Evolutionary conservation across 2,797 vertebrate species (phyloP).

Genomic region (Poecilia velifera): DNA sequence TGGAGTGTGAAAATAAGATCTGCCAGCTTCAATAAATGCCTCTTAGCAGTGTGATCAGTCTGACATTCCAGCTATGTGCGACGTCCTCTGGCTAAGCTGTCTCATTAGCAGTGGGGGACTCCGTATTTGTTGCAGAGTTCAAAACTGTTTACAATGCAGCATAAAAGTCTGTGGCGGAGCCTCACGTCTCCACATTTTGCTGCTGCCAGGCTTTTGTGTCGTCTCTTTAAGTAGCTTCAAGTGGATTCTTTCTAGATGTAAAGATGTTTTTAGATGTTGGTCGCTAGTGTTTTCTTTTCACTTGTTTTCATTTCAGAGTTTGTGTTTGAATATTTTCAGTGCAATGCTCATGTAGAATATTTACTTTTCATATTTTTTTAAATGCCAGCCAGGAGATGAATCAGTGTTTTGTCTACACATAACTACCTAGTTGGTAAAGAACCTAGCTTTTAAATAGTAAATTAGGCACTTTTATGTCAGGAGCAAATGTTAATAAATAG

Average conservation of each 20-base stretch:
- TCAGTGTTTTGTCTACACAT: neutral
- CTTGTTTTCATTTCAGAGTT: neutral
- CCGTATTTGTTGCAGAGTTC: constrained; percentile 80
- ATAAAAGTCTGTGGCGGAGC: constrained; percentile 48
- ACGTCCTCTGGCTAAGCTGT: constrained; percentile 77
- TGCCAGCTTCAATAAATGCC: constrained; percentile 79
- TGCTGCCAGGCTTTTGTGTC: constrained; percentile 20
- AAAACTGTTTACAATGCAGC: constrained; percentile 79
- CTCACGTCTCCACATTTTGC: constrained; percentile 43
- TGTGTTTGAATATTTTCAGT: neutral
- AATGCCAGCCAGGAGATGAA: neutral
- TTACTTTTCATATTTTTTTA: neutral
- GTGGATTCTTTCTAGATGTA: neutral
- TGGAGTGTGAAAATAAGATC: constrained; percentile 87
- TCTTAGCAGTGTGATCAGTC: constrained; percentile 78
- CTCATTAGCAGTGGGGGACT: constrained; percentile 83
- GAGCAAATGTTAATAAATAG: neutral
- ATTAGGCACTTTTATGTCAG: neutral
- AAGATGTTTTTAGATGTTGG: neutral
- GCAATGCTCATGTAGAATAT: neutral
- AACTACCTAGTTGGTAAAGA: neutral
- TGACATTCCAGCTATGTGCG: constrained; percentile 78
- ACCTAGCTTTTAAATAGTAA: neutral
- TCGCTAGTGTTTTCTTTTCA: neutral
- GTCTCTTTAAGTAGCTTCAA: neutral